Evolutionary conservation across 2,113 vertebrate species (phyloP), one percentile per base, ranked within the genome.

Genomic region (Cyanoramphus novaezelandiae): DNA sequence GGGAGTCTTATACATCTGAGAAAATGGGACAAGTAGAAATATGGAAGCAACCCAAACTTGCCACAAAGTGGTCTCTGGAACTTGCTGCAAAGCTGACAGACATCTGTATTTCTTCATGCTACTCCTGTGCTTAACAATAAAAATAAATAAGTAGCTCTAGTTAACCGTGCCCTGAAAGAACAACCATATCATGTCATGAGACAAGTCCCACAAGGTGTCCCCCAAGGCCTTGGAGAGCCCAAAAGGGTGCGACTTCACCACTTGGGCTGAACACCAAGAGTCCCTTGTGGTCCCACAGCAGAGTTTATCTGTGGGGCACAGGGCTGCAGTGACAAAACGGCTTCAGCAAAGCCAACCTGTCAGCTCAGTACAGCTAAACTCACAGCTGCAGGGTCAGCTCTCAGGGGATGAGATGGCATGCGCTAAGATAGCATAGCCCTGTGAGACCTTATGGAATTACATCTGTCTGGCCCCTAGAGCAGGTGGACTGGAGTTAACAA

Each of bases 271-370:
- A 82, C 49, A 84, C 10, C 11, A 33, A 75, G 60, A 35, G 50
- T 2, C 3, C 16, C 21, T 79, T 59, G 44, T 4, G 9, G 20
- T 44, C 11, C 23, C 50, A 47, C 65, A 27, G 60, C 60, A 67
- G 67, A 57, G 46, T 12, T 63, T 47, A 25, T 55, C n/a, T 0
- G 0, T n/a, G 52, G 23, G 35, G 41, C 29, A 7, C 35, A 12
- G 4, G 50, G 31, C 78, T 74, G 47, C 3, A 4, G 27, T 27
- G 64, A 53, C 31, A 81, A 39, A 43, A 28, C 0, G 0, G 14
- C 44, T 88, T 13, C 62, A 79, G 80, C 3, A 0, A 29, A 75
- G 23, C 11, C 71, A 75, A 2, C 19, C 55, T 53, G 46, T 17
- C 86, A 70, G 70, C 50, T 59, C 75, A 85, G 75, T 74, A 79